Conservation (phyloP, 2,888 invertebrate genomes). For the Helobdella robusta region DNA sequence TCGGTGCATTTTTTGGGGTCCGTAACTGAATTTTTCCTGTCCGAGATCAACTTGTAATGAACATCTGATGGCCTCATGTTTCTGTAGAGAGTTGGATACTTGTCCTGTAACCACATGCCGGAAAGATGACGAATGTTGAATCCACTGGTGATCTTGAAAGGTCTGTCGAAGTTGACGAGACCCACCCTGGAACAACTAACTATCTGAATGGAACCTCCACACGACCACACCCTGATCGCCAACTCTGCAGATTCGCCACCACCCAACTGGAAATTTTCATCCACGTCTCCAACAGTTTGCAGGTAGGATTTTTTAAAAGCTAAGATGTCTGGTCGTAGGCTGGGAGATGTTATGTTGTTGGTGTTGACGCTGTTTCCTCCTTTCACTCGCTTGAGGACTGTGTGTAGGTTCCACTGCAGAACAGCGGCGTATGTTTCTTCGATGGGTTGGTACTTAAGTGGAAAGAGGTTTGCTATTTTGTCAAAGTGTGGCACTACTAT, state of each 20-base stretch:
- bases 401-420: slow-evolving; percentile 32
- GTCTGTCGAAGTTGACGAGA: slow-evolving; percentile 32
- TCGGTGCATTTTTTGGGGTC: slow-evolving; percentile 26
- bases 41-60: not conserved
- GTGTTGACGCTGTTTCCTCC: too few relatives aligned
- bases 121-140: slow-evolving; percentile 29
- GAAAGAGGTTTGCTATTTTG: slow-evolving; percentile 31
- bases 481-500: slow-evolving; percentile 36
- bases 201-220: slow-evolving; percentile 30
- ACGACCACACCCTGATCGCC: slow-evolving; percentile 26
- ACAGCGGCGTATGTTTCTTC: slow-evolving; percentile 28
- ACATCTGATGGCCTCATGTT: not conserved
- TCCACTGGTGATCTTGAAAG: slow-evolving; percentile 29
- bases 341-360: slow-evolving; percentile 22
- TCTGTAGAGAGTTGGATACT: slow-evolving; percentile 16
- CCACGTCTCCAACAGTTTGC: slow-evolving; percentile 22
- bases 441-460: slow-evolving; percentile 31
- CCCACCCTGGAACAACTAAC: slow-evolving; percentile 35
- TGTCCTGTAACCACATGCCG: slow-evolving; percentile 31
- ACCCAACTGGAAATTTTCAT: slow-evolving; percentile 24
- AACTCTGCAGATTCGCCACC: slow-evolving; percentile 30
- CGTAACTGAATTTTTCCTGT: slow-evolving; percentile 1
- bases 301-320: slow-evolving; percentile 25
- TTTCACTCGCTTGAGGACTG: not conserved
- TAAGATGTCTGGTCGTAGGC: slow-evolving; percentile 27